A percentile compares a stretch with the other conserved stretches of the same genome.
Evolutionary conservation across 92 coral and sea anemone species (phyloP).

Genomic region (Porites evermanni): DNA sequence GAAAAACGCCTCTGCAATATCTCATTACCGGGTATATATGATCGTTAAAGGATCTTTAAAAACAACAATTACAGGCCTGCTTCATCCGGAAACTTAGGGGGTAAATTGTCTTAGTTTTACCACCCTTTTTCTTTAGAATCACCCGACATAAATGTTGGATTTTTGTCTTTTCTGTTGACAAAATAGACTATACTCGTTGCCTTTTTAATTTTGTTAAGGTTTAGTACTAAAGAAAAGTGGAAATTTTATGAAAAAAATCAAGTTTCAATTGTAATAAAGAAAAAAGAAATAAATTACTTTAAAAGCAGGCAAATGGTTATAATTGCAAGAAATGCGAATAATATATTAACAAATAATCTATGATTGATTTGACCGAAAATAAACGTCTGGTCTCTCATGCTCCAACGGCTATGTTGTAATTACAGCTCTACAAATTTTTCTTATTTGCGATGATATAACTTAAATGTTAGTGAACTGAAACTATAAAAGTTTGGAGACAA

Average conservation of each 20-base stretch:
- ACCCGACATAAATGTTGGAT: not conserved
- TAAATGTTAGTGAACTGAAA: too few species aligned
- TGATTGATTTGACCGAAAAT: not conserved
- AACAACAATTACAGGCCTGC: not conserved
- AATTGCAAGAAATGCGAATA: conserved; percentile 20
- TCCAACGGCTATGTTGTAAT: not conserved
- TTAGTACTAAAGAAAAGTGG: too few species aligned
- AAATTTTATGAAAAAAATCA: too few species aligned
- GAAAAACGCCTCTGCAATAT: conserved; percentile 1
- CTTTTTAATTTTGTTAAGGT: too few species aligned
- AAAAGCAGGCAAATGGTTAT: conserved; percentile 3
- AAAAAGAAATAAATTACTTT: not conserved
- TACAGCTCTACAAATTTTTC: too few species aligned
- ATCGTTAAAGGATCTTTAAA: conserved; percentile 16
- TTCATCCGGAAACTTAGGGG: not conserved
- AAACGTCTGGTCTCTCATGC: not conserved
- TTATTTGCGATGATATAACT: too few species aligned
- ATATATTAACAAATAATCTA: conserved; percentile 14
- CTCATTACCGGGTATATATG: conserved; percentile 28
- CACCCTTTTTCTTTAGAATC: not conserved
- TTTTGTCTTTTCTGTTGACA: too few species aligned
- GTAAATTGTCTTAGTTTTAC: not conserved
- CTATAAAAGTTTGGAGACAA: too few species aligned
- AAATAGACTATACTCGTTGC: too few species aligned
- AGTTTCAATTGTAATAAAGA: not conserved